phyloP scores from a whole-genome alignment of 2,888 invertebrate genomes.

The Neoaliturus tenellus region DNA sequence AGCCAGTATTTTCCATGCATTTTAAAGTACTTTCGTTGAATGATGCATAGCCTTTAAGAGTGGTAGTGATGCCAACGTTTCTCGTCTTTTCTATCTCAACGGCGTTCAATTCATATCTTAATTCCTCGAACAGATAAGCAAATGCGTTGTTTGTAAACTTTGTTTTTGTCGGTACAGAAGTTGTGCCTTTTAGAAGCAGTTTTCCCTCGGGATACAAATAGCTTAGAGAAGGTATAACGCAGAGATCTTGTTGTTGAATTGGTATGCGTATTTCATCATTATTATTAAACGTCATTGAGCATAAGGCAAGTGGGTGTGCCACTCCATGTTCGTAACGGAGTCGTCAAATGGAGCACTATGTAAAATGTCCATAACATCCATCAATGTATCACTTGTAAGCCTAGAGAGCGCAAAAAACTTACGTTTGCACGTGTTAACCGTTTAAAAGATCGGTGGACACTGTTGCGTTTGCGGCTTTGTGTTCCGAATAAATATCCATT shows the following conservation, averaged over 20 bases:
- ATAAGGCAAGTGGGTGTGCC: slow-evolving; percentile 58
- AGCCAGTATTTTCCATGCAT: slow-evolving; percentile 16
- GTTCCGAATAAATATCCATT: too few species aligned
- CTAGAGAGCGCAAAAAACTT: slow-evolving; percentile 59
- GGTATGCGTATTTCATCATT: slow-evolving; percentile 62
- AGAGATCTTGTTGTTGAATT: slow-evolving; percentile 59
- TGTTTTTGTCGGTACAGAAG: neutral
- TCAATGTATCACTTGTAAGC: slow-evolving; percentile 54
- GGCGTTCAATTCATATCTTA: slow-evolving; percentile 70
- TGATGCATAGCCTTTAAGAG: neutral
- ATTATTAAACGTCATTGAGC: slow-evolving; percentile 58
- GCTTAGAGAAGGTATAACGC: slow-evolving; percentile 57
- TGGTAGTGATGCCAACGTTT: slow-evolving; percentile 66
- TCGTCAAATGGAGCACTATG: slow-evolving; percentile 58
- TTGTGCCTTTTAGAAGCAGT: slow-evolving; percentile 6
- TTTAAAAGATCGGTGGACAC: neutral
- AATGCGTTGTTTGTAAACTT: slow-evolving; percentile 56
- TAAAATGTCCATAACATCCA: slow-evolving; percentile 54
- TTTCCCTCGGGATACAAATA: slow-evolving; percentile 59
- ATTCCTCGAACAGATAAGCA: slow-evolving; percentile 61
- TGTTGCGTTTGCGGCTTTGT: too few species aligned
- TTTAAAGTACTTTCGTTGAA: neutral
- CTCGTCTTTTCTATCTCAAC: slow-evolving; percentile 69
- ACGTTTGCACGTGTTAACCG: slow-evolving; percentile 60
- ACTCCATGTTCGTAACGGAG: slow-evolving; percentile 48